These are phyloP conservation scores for Chondrosia reniformis DNA, from an alignment of 37 sponge, comb jelly and placozoan species.

Conservation along the genomic window DNA sequence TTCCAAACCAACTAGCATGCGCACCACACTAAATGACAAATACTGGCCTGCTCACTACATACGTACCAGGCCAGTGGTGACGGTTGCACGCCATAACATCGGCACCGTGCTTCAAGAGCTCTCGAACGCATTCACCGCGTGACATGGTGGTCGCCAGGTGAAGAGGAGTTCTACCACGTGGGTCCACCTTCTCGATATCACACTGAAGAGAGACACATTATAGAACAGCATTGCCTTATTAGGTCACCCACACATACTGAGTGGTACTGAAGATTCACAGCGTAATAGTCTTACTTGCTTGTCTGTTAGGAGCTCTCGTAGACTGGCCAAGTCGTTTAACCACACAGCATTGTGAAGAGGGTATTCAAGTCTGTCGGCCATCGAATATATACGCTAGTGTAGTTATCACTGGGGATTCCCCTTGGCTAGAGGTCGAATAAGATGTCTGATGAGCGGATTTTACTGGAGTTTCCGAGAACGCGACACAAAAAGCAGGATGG, in stretches of 20 bases:
- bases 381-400: neutral
- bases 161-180: conserved; percentile 87
- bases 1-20: neutral
- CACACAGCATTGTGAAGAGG: conserved; percentile 88
- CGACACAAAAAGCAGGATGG: conserved; percentile 79
- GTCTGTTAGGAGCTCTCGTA: neutral
- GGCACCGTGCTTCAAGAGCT: conserved; percentile 74
- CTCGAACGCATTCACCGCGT: conserved; percentile 35
- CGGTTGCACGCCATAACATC: conserved; percentile 68
- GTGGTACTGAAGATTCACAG: too few relatives aligned
- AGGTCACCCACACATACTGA: too few relatives aligned
- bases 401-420: neutral
- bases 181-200: conserved; percentile 72
- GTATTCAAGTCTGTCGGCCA: conserved; percentile 42
- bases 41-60: neutral
- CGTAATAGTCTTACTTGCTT: neutral
- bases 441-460: conserved; percentile 37
- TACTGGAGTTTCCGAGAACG: conserved; percentile 55
- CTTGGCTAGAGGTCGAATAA: neutral
- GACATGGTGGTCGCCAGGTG: conserved; percentile 77
- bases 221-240: too few relatives aligned
- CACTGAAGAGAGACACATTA: conserved; percentile 41
- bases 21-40: neutral
- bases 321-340: conserved; percentile 34
- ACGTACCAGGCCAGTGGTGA: conserved; percentile 71